These are phyloP conservation scores for Acrocephalus kingi DNA, from an alignment of 2,113 vertebrate genomes.

Conservation along the genomic window DNA sequence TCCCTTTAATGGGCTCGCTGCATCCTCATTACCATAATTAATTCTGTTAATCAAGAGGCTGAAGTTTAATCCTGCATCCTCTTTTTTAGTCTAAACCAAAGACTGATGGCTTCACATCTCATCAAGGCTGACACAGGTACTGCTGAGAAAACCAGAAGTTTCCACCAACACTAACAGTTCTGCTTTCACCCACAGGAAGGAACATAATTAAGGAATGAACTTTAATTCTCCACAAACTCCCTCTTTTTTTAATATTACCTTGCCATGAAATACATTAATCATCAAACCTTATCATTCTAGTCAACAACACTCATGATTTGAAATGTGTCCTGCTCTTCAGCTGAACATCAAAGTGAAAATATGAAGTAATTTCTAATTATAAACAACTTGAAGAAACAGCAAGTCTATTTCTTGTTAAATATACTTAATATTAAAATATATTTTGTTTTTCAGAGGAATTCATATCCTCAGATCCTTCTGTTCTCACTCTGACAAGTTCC, in stretches of 20 bases:
- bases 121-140: neutral
- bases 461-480: neutral
- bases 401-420: neutral
- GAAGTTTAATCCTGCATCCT: neutral
- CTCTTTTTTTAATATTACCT: neutral
- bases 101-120: neutral
- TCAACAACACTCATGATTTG: neutral
- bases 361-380: neutral
- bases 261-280: neutral
- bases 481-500: neutral
- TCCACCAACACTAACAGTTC: neutral
- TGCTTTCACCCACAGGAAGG: neutral
- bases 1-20: neutral
- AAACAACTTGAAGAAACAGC: neutral
- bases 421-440: neutral
- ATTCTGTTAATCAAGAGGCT: conserved; percentile 12
- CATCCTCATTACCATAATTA: conserved; percentile 27
- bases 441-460: neutral
- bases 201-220: neutral
- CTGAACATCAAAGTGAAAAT: conserved; percentile 1
- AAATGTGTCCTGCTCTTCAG: neutral
- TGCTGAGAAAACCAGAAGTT: neutral
- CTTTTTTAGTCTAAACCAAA: neutral
- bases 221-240: neutral
- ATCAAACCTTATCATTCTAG: neutral